A percentile compares a stretch with the other conserved stretches of the same genome.
These are phyloP conservation scores for Eutrigla gurnardus DNA, from an alignment of 2,797 vertebrate genomes.

Conservation along the genomic window DNA sequence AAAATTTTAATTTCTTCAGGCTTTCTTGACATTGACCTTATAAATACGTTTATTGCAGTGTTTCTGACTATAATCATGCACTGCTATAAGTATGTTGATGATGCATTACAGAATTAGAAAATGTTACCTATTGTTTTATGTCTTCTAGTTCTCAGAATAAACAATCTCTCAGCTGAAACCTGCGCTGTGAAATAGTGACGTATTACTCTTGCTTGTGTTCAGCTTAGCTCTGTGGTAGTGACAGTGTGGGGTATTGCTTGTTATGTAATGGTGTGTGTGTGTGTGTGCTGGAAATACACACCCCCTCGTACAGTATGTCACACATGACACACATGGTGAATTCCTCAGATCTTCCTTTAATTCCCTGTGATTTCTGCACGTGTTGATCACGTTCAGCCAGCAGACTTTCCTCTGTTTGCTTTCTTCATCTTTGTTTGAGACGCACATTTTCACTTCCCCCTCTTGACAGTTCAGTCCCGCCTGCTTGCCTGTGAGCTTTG, in stretches of 20 bases:
- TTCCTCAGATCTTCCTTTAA: conserved; percentile 20
- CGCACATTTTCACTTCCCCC: conserved; percentile 7
- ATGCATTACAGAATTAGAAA: too few species aligned
- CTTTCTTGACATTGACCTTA: too few species aligned
- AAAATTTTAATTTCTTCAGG: too few species aligned
- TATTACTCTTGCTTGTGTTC: conserved; percentile 8
- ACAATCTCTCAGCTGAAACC: neutral
- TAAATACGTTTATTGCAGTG: too few species aligned
- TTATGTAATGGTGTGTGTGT: conserved; percentile 49
- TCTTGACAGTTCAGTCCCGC: conserved; percentile 38
- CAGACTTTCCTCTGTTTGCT: conserved; percentile 2
- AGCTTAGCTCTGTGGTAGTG: conserved; percentile 31
- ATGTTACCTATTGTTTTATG: too few species aligned
- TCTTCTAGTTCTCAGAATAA: too few species aligned
- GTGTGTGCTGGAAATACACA: conserved; percentile 50
- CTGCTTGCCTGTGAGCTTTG: conserved; percentile 32
- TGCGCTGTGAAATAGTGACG: conserved; percentile 30
- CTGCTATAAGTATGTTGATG: too few species aligned
- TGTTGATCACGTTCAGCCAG: conserved; percentile 35
- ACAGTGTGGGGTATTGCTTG: conserved; percentile 33
- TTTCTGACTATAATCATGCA: too few species aligned
- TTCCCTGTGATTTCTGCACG: conserved; percentile 12
- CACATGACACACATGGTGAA: neutral
- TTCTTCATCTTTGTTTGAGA: conserved; percentile 24
- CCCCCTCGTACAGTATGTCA: neutral